phyloP scores from a whole-genome alignment of 2,888 invertebrate genomes.

The Eurytoma californica region DNA sequence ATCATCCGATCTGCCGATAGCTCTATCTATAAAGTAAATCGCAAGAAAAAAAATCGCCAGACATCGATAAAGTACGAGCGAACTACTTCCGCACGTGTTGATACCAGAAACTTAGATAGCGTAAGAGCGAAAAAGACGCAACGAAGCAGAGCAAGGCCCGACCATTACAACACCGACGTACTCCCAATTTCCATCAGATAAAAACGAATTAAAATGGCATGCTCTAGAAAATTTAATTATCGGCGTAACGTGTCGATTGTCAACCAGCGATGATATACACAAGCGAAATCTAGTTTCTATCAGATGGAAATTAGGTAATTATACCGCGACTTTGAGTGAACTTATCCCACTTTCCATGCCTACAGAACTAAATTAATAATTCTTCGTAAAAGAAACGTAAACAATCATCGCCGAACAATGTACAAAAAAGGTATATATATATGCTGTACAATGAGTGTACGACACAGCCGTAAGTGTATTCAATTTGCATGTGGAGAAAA shows the following conservation, averaged over 20 bases:
- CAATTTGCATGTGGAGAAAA: no score
- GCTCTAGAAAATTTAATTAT: no score
- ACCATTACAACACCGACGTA: slow-evolving; percentile 32
- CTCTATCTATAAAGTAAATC: not conserved
- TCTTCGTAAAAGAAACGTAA: not conserved
- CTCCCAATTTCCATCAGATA: not conserved
- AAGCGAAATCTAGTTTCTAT: not conserved
- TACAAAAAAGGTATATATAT: not conserved
- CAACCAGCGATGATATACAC: not conserved
- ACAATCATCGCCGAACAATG: not conserved
- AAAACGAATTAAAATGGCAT: slow-evolving; percentile 26
- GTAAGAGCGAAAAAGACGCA: slow-evolving; percentile 54
- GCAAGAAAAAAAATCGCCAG: slow-evolving; percentile 3
- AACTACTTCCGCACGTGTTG: not conserved
- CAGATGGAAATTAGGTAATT: not conserved
- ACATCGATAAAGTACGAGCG: slow-evolving; percentile 2
- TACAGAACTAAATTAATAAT: slow-evolving; percentile 60
- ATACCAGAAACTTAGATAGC: slow-evolving; percentile 16
- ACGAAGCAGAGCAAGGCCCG: slow-evolving; percentile 47
- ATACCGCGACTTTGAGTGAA: slow-evolving; percentile 50
- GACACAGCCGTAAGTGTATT: no score
- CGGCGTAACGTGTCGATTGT: not conserved
- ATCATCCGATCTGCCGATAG: slow-evolving; percentile 10
- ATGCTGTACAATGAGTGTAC: not conserved
- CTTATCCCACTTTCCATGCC: slow-evolving; percentile 71